A percentile compares a stretch with the other conserved stretches of the same genome.
These are phyloP conservation scores for Zaprionus ornatus DNA, from an alignment of 1,140 invertebrate genomes.

Conservation along the genomic window DNA sequence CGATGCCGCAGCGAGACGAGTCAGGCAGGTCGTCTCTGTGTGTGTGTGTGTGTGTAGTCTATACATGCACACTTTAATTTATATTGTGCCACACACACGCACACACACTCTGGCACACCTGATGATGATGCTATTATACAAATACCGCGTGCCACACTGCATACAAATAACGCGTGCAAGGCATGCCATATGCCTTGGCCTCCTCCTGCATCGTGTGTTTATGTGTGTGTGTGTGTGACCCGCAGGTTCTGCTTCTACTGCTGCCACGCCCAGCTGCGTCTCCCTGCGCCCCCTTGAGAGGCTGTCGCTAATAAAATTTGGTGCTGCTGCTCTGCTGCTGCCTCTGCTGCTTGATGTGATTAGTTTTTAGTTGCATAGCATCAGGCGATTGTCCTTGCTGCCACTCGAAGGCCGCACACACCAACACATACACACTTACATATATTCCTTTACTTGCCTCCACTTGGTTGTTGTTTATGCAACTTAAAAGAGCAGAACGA, in stretches of 20 bases:
- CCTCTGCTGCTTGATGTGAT: conserved; percentile 37
- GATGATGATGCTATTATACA: conserved; percentile 70
- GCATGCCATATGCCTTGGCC: conserved; percentile 34
- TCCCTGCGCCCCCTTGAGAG: neutral
- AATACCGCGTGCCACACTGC: conserved; percentile 69
- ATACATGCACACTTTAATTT: conserved; percentile 50
- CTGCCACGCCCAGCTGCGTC: neutral
- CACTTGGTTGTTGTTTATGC: conserved; percentile 39
- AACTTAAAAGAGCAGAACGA: conserved; percentile 54
- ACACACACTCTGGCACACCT: conserved; percentile 26
- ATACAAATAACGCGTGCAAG: conserved; percentile 64
- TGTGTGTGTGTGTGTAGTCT: neutral
- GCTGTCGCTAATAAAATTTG: conserved; percentile 45
- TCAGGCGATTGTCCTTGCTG: conserved; percentile 43
- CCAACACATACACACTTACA: neutral
- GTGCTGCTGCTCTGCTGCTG: conserved; percentile 19
- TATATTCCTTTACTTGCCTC: conserved; percentile 22
- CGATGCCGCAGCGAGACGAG: conserved; percentile 17
- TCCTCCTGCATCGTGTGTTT: neutral
- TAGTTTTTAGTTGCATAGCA: conserved; percentile 67
- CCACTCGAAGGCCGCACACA: conserved; percentile 20
- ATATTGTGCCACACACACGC: conserved; percentile 49
- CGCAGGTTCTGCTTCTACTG: no score
- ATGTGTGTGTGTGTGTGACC: neutral
- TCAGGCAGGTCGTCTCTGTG: neutral